Conservation (phyloP, 2,113 vertebrate species). For the Orientallactaga bullata region DNA sequence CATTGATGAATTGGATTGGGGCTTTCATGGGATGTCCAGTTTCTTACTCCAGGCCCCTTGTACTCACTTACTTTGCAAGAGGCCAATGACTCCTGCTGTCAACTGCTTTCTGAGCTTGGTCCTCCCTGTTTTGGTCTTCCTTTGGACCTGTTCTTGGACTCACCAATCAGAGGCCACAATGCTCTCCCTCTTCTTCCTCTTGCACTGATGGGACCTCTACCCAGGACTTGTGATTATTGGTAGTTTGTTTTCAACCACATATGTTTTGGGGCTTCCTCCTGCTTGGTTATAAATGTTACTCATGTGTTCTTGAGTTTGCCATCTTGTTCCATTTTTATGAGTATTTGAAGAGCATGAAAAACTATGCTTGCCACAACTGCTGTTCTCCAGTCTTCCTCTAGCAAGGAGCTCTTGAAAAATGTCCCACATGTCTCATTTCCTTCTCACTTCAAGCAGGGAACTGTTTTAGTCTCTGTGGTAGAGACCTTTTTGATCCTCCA, state of each 20-base stretch:
- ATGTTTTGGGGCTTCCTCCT: not conserved
- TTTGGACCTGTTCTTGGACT: not conserved
- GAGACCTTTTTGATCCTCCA: not conserved
- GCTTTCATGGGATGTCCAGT: not conserved
- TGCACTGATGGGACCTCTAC: not conserved
- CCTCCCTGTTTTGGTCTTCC: not conserved
- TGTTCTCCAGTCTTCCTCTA: not conserved
- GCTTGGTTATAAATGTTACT: slow-evolving; percentile 29
- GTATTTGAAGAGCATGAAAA: slow-evolving; percentile 26
- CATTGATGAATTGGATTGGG: not conserved
- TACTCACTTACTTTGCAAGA: not conserved
- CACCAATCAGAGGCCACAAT: not conserved
- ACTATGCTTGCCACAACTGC: not conserved
- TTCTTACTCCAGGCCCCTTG: not conserved
- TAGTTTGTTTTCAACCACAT: not conserved
- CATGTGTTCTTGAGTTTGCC: not conserved
- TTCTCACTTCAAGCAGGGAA: not conserved
- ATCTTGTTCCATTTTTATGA: not conserved
- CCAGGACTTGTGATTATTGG: not conserved
- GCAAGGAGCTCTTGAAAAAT: not conserved
- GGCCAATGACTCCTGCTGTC: not conserved
- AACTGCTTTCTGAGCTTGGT: not conserved
- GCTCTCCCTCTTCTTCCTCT: not conserved
- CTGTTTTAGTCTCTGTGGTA: not conserved
- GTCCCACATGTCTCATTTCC: not conserved